These are phyloP conservation scores for Aporophyla lueneburgensis DNA, from an alignment of 2,888 invertebrate species.

Conservation along the genomic window DNA sequence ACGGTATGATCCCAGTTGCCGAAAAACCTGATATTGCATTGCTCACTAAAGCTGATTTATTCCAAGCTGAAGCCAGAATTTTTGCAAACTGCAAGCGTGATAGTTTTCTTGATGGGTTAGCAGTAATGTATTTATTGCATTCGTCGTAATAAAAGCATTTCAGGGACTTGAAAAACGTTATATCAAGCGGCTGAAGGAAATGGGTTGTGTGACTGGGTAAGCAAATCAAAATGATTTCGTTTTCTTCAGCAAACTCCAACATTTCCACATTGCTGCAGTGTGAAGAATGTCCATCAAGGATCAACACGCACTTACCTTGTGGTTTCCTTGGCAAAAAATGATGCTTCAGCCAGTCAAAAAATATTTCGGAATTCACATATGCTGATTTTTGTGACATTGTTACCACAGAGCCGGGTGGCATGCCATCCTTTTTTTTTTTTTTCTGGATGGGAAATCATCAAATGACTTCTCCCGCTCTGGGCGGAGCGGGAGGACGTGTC, in stretches of 20 bases:
- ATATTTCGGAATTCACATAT: conserved; percentile 51
- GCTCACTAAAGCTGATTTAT: conserved; percentile 33
- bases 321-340: too few relatives aligned
- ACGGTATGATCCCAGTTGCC: conserved; percentile 45
- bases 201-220: conserved; percentile 60
- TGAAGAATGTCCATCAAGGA: conserved; percentile 42
- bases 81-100: conserved; percentile 50
- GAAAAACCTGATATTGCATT: conserved; percentile 56
- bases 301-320: too few relatives aligned
- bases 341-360: conserved; percentile 51
- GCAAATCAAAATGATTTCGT: conserved; percentile 52
- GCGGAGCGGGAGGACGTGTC: too few relatives aligned
- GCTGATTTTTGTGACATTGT: conserved; percentile 57
- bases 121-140: conserved; percentile 47
- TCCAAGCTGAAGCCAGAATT: conserved; percentile 55
- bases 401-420: conserved; percentile 52
- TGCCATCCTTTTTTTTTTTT: too few relatives aligned
- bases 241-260: conserved; percentile 48
- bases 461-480: too few relatives aligned
- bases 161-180: conserved; percentile 64
- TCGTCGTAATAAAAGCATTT: conserved; percentile 64
- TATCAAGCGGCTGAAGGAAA: conserved; percentile 56
- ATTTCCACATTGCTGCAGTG: conserved; percentile 55
- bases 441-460: too few relatives aligned
- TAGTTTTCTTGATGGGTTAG: conserved; percentile 45